Base-by-base conservation (phyloP, 1,140 invertebrate species). In the Xylocopa sonorina region DNA sequence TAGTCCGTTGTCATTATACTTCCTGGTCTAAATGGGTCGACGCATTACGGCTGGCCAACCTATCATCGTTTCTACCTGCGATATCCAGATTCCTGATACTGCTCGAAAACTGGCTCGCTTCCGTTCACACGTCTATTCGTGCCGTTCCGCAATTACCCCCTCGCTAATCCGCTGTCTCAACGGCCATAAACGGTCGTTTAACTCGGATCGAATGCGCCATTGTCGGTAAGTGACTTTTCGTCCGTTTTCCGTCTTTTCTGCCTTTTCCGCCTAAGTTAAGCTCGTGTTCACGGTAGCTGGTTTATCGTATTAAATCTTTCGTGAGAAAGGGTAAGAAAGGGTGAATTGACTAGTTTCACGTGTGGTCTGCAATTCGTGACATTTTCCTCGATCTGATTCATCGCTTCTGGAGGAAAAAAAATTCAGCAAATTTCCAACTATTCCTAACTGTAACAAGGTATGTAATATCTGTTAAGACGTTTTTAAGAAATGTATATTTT, bases 1-100 rank as follows among this genome's bases (percentile, higher is more conserved):
- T 27, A 4, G 29, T 32, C 67, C 67, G 29, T 67, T 75, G 87
- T 88, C 87, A 84, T 90, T 88, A 89, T 81, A 84, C 79, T 90
- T 89, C 79, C 88, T 85, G 88, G 62, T 88, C 76, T 87, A 89
- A 90, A 90, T 88, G 84, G 88, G 76, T 67, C 82, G 78, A 81
- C 73, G 76, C 81, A 89, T 90, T 88, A 89, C 75, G 62, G n/a
- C 62, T 58, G 84, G 85, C 89, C 88, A 89, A 89, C 83, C 81
- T 82, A 83, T 85, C 84, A 86, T 86, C 80, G 68, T 76, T 78
- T 48, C 66, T 62, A 82, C 83, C 80, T 58, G 69, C 69, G 73
- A 84, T 87, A 84, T 57, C 75, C 63, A 72, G 24, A 24, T 77
- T 64, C 64, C 76, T 82, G 84, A 86, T 88, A 84, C 48, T 72